Base-by-base conservation (phyloP, 2,888 invertebrate genomes). In the Sesia bembeciformis region DNA sequence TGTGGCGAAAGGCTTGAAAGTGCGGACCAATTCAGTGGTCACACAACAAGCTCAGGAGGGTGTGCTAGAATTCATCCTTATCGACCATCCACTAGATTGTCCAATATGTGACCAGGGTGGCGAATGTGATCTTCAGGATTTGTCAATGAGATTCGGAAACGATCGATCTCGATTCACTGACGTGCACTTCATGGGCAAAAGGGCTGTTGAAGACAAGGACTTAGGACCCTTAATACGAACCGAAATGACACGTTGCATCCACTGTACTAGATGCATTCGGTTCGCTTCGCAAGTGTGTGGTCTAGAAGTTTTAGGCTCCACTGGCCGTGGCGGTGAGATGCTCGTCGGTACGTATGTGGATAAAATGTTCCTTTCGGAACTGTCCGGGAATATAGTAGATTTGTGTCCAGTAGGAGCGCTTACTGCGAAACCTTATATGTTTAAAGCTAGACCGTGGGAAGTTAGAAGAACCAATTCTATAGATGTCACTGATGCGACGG, bases 101-200 rank as follows among this genome's bases (percentile, higher is more conserved):
- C 99, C 99, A 4, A 99, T 99, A 81, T 99, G 99, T 84, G 99
- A 99, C 84, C 99, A 99, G 86, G 97, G 96, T 39, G 96, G 97
- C 0, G 97, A 97, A 81, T 97, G 97, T 68, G 97, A 97, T 83
- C 90, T 96, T 41, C 97, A 99, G 90, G 99, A 99, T 87, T 97
- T 99, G 78, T 96, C 98, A 5, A 97, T 99, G 97, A 96, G 96
- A 8, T 99, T 98, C 79, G 99, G 99, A 59, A 98, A 93, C 67
- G 98, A 96, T 82, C 92, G 97, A 57, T 96, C 97, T 7, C 91
- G 98, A 54, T 98, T 98, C 71, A 94, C 95, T 7, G 98, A 98
- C 70, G 96, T 96, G 58, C 93, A 96, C 68, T 95, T 95, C 71
- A 91, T 92, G 46, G 98, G 98, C 4, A 98, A 98, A 70, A 67